Conservation (phyloP, 1,140 invertebrate species). For the Thereuonema tuberculata region DNA sequence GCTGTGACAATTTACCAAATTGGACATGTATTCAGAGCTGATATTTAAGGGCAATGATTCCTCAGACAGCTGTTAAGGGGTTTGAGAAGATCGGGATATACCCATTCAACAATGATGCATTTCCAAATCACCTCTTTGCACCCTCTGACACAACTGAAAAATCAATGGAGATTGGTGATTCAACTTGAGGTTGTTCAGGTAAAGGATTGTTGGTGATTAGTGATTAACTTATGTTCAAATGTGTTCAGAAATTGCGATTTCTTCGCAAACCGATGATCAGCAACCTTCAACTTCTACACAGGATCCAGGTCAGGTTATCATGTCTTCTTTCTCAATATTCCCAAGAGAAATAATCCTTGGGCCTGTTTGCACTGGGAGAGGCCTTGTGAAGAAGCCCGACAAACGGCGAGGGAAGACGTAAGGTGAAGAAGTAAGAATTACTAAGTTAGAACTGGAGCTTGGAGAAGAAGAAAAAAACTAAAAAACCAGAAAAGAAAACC, state of each 20-base stretch:
- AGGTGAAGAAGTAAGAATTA: too few species aligned
- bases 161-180: neutral
- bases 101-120: neutral
- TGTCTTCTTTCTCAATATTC: too few species aligned
- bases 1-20: constrained; percentile 19
- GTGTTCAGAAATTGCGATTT: too few species aligned
- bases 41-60: constrained; percentile 1
- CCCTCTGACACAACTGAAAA: neutral
- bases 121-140: neutral
- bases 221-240: neutral
- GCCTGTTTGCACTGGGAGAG: too few species aligned
- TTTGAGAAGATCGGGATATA: neutral
- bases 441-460: too few species aligned
- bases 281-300: too few species aligned
- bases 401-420: too few species aligned
- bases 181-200: neutral
- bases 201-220: neutral
- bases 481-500: too few species aligned
- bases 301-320: too few species aligned
- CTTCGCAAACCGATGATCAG: neutral
- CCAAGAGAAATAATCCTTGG: too few species aligned
- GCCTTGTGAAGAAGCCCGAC: too few species aligned
- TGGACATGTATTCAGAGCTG: constrained; percentile 13
- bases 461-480: too few species aligned
- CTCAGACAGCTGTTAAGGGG: neutral